Evolutionary conservation across 2,888 invertebrate genomes (phyloP), one percentile per base, ranked within the genome.

Genomic region (Pheosia tremula): DNA sequence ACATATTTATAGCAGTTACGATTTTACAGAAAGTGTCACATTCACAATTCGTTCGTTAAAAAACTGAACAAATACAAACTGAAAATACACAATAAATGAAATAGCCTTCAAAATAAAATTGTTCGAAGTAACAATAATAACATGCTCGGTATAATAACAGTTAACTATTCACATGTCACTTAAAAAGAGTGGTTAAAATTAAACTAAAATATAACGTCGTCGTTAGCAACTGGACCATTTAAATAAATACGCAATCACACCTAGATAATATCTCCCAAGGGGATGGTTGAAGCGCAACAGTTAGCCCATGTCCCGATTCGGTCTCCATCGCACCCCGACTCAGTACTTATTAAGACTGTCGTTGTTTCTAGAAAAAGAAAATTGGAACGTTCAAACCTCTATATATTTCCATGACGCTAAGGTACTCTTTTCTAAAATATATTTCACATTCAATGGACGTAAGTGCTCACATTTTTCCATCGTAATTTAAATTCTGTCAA

Each of bases 211-310:
- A 72, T 71, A 77, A 78, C 72, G 71, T 62, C 63, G 62, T 63
- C 63, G 59, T 61, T 56, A 65, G 62, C 62, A 72, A 73, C 69
- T 73, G 64, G 67, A 78, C 71, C 81, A 81, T 83, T 85, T 82
- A 68, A 85, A 83, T 85, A 81, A 87, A 82, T 78, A 74, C 76
- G 74, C 81, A 78, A 82, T 84, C 78, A 81, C 73, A 66, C 69
- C 60, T 72, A 75, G 73, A 74, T 71, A 64, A 78, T 81, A 75
- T 68, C 41, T 57, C 66, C 60, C 64, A 24, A 56, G 62, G 58
- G 62, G 54, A 39, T 45, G 60, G 56, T 64, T 50, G 39, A 74
- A 75, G 75, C 84, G 90, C 90, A 90, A 90, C 90, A 90, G 90
- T 86, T 90, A 82, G 86, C 81, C 82, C 78, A 81, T 87, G 82